These are phyloP conservation scores for Meriones psammophilus DNA, from an alignment of 2,797 vertebrate species.

Conservation along the genomic window DNA sequence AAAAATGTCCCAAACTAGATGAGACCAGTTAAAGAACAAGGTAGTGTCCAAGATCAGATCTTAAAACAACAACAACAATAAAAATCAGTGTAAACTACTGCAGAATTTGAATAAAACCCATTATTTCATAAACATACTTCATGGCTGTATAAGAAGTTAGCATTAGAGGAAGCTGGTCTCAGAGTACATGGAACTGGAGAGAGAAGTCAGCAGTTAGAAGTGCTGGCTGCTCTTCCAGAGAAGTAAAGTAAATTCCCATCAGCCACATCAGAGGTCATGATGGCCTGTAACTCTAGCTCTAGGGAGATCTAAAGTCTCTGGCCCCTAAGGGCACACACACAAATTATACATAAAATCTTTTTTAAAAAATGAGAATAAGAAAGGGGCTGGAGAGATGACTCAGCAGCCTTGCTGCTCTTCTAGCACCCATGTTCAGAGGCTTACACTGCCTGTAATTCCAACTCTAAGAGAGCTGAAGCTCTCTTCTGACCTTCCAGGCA, in stretches of 20 bases:
- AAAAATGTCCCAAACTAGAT: too few relatives aligned
- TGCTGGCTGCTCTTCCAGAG: not conserved
- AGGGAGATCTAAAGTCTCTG: not conserved
- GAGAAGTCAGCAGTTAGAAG: not conserved
- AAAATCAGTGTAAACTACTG: not conserved
- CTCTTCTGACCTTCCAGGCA: not conserved
- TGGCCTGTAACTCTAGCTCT: not conserved
- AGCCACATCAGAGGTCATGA: not conserved
- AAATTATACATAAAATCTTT: not conserved
- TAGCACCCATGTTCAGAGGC: not conserved
- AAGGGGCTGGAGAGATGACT: not conserved
- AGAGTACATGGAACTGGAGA: not conserved
- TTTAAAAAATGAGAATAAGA: not conserved
- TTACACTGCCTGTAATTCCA: not conserved
- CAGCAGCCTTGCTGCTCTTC: not conserved
- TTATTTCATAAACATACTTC: not conserved
- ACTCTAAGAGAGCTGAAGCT: not conserved
- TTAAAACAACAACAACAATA: not conserved
- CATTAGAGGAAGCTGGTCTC: not conserved
- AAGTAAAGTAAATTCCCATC: not conserved
- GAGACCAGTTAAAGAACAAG: not conserved
- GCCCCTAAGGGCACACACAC: not conserved
- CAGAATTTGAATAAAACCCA: not conserved
- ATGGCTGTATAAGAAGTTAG: not conserved
- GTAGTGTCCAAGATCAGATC: not conserved